Evolutionary conservation across 2,888 invertebrate species (phyloP), one percentile per base, ranked within the genome.

Genomic region (Lagria hirta): DNA sequence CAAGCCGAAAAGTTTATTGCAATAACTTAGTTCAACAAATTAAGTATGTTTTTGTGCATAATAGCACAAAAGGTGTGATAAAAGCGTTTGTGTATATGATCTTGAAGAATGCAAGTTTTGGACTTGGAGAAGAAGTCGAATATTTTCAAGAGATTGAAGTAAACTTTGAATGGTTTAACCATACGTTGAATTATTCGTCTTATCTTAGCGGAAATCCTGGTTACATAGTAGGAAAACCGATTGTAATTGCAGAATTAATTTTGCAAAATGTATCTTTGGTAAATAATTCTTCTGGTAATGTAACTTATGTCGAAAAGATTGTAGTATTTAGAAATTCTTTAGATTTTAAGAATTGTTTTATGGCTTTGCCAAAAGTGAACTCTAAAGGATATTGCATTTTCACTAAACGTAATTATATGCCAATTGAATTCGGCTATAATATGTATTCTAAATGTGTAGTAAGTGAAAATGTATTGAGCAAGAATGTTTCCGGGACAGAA

Each of bases 131-230:
- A 7, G 16, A 22, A 43, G 18, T 34, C 7, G 22, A 40, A 38
- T 33, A 14, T 40, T 21, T 41, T 13, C 70, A 71, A 54, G 52
- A 58, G 5, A 66, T 66, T 43, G 52, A 58, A 33, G 64, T 68
- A 7, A 62, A 59, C 18, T 71, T 65, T 48, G 46, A 58, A 24
- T 71, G 71, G 71, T 38, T 38, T 8, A 63, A 69, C 37, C 54
- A 60, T 15, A 61, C 55, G 3, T 51, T 50, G 12, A 67, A 68
- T 43, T 61, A 58, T 37, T 60, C 65, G 1, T 42, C 54, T 35
- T 45, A 55, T 22, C 55, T 75, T 8, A 89, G 89, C 70, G 90
- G 90, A 2, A 85, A 83, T 66, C 88, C 88, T 1, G 90, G 90
- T 2, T 91, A 91, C 60, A 61, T 80, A 3, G 55, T 72, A 2